phyloP scores from a whole-genome alignment of 2,888 invertebrate species.

The Andrena minutula region DNA sequence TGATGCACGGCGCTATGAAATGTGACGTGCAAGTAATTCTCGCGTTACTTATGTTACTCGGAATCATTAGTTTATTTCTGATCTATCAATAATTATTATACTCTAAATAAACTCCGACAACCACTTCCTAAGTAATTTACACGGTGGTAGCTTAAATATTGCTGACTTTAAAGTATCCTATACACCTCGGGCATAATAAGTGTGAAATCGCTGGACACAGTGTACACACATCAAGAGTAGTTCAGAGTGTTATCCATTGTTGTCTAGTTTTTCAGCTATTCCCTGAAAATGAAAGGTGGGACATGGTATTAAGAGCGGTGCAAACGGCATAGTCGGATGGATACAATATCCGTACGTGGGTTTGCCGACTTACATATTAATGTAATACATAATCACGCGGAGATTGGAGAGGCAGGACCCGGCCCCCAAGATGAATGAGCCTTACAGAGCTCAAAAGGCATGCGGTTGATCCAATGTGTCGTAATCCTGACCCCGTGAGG shows the following conservation, averaged over 20 bases:
- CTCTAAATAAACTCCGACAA: too few relatives aligned
- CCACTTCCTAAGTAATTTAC: too few relatives aligned
- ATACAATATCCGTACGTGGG: constrained; percentile 68
- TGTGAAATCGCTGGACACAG: too few relatives aligned
- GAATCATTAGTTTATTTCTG: too few relatives aligned
- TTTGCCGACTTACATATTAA: constrained; percentile 73
- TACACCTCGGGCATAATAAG: too few relatives aligned
- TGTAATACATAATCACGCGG: constrained; percentile 73
- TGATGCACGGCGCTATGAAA: neutral
- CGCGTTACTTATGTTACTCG: neutral
- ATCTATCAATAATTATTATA: too few relatives aligned
- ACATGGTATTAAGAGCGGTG: constrained; percentile 48
- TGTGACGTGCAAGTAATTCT: neutral
- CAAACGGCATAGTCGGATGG: constrained; percentile 38
- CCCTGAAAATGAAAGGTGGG: constrained; percentile 40
- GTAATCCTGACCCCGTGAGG: constrained; percentile 76
- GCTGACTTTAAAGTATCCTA: too few relatives aligned
- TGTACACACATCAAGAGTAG: neutral
- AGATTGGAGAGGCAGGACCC: constrained; percentile 72
- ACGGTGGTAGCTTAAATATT: too few relatives aligned
- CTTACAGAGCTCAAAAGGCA: constrained; percentile 72
- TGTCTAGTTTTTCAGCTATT: constrained; percentile 15
- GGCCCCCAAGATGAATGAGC: constrained; percentile 70
- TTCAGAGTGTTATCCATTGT: neutral
- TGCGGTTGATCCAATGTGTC: constrained; percentile 76